Conservation (phyloP, 2,888 invertebrate species). For the Chrysotoxum bicinctum region DNA sequence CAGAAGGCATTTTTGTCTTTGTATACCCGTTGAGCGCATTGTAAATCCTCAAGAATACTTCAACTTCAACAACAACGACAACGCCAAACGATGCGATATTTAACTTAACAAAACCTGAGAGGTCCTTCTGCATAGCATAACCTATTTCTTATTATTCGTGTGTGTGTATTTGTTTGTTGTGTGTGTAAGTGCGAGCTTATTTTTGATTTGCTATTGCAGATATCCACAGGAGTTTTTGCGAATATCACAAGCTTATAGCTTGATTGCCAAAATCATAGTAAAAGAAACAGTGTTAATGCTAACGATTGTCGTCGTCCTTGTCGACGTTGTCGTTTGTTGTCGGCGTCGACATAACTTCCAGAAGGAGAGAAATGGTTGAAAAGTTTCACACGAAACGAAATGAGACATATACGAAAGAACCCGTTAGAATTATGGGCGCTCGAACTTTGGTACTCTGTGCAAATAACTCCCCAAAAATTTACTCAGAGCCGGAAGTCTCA, state of each 20-base stretch:
- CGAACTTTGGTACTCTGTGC: background rate
- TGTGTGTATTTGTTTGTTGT: background rate
- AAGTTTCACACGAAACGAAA: slow-evolving; percentile 16
- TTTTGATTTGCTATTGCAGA: slow-evolving; percentile 72
- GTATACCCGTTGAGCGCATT: slow-evolving; percentile 67
- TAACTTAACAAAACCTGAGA: slow-evolving; percentile 59
- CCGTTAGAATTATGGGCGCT: background rate
- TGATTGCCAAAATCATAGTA: slow-evolving; percentile 67
- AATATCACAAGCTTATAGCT: slow-evolving; percentile 49
- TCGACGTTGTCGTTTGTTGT: background rate
- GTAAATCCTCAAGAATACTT: slow-evolving; percentile 73
- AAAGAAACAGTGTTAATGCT: slow-evolving; percentile 65
- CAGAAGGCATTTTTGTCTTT: slow-evolving; percentile 66
- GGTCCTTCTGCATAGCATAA: slow-evolving; percentile 49
- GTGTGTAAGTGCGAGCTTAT: slow-evolving; percentile 24
- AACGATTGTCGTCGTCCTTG: slow-evolving; percentile 54
- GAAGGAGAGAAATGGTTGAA: slow-evolving; percentile 2
- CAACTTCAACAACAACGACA: slow-evolving; percentile 63
- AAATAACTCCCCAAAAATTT: slow-evolving; percentile 27
- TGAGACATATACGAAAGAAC: background rate
- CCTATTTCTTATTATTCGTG: slow-evolving; percentile 12
- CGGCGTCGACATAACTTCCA: slow-evolving; percentile 28
- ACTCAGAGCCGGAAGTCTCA: slow-evolving; percentile 47
- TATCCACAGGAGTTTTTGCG: slow-evolving; percentile 72
- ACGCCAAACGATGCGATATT: slow-evolving; percentile 61